Conservation (phyloP, 1,140 invertebrate species). For the Tetraneura akinire region DNA sequence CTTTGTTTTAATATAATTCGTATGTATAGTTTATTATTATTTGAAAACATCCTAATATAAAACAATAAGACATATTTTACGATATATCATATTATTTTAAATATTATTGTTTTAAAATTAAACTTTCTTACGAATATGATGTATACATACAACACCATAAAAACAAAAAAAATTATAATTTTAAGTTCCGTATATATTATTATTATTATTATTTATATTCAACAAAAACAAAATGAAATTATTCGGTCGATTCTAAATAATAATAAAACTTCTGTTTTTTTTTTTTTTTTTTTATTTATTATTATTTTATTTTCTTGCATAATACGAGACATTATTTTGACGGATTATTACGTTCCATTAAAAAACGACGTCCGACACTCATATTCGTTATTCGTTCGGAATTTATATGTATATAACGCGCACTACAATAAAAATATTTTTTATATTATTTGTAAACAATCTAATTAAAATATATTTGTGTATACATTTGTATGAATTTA, state of each 20-base stretch:
- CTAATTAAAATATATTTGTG: too few relatives aligned
- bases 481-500: too few relatives aligned
- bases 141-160: not conserved
- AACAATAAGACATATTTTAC: not conserved
- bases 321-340: not conserved
- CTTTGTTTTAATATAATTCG: not conserved
- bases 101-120: conserved; percentile 21
- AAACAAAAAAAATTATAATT: not conserved
- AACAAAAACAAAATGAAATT: too few relatives aligned
- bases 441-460: too few relatives aligned
- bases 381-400: too few relatives aligned
- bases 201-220: too few relatives aligned
- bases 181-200: not conserved
- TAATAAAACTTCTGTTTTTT: not conserved
- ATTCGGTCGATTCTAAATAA: too few relatives aligned
- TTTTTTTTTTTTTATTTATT: not conserved
- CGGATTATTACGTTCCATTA: too few relatives aligned
- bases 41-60: not conserved
- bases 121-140: not conserved
- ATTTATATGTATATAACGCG: too few relatives aligned
- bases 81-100: conserved; percentile 25
- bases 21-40: conserved; percentile 4
- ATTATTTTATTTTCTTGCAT: not conserved
- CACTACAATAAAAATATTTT: too few relatives aligned
- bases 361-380: too few relatives aligned